These are phyloP conservation scores for Lipotes vexillifer DNA, from an alignment of 2,113 vertebrate species.

Conservation along the genomic window DNA sequence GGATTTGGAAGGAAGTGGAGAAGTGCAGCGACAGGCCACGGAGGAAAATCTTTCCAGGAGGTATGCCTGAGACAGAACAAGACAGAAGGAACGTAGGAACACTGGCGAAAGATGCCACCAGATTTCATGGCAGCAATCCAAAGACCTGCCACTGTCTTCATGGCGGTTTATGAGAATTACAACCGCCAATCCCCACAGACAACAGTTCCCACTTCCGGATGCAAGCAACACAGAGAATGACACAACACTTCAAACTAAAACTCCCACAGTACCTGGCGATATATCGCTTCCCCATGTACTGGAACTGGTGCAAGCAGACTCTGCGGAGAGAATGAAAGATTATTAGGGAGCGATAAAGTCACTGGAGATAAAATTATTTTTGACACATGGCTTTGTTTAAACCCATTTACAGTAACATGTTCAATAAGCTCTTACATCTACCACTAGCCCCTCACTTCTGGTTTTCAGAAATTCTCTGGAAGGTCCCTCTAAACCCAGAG, in stretches of 20 bases:
- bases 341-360: constrained; percentile 1
- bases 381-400: not conserved
- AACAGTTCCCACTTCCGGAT: not conserved
- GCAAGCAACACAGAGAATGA: not conserved
- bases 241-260: not conserved
- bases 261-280: constrained; percentile 95
- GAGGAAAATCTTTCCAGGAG: not conserved
- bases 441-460: not conserved
- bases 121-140: not conserved
- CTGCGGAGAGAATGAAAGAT: constrained; percentile 78
- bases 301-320: constrained; percentile 98
- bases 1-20: not conserved
- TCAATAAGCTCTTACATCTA: not conserved
- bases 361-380: not conserved
- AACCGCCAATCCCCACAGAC: not conserved
- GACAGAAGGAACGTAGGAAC: not conserved
- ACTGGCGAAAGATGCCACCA: not conserved
- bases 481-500: not conserved
- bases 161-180: not conserved
- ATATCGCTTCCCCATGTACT: constrained; percentile 98
- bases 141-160: not conserved
- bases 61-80: not conserved
- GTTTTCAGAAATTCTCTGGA: not conserved
- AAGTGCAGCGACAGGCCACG: not conserved
- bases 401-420: not conserved